Evolutionary conservation across 2,797 vertebrate species (phyloP), one percentile per base, ranked within the genome.

Genomic region (Nannoperca australis): DNA sequence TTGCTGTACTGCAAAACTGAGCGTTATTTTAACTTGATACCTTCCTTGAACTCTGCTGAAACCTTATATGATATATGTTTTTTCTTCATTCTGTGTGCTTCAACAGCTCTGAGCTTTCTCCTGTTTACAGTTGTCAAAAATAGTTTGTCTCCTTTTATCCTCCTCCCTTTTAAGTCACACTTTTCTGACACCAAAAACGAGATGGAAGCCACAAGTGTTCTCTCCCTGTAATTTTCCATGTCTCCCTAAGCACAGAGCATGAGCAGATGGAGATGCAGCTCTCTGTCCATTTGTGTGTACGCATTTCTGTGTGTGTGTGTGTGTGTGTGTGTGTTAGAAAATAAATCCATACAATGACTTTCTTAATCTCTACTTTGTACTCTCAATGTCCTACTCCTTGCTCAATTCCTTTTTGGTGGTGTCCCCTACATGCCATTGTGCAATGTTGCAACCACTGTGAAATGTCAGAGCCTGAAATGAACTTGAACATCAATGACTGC

Each of bases 151-250:
- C 69, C 82, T 88, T 91, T 91, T 72, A 87, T 91, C 84, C 74
- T 60, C 76, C 81, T 85, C 78, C 79, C 81, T 90, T 92, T 92
- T 81, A 90, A 82, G 87, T 92, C 90, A 86, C 92, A 90, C 86
- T 86, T 90, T 83, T 92, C 61, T 81, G 89, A 92, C 92, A 89
- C 81, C 84, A 90, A 89, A 88, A 86, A 88, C 67, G 83, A 90
- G 86, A 91, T 85, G 80, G 83, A 92, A 91, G 88, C 91, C 91
- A 70, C 91, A 92, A 91, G 84, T 80, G 79, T 88, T 91, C 81
- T 85, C 86, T 88, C 86, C 88, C 91, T 93, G 89, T 93, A 92
- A 93, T 91, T 94, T 92, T 89, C 90, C 88, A 82, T 54, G 88
- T 93, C 88, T 93, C 90, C 69, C 71, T 67, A 36, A 85, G 84